Evolutionary conservation across 2,888 invertebrate genomes (phyloP).

Genomic region (Noctua janthina): DNA sequence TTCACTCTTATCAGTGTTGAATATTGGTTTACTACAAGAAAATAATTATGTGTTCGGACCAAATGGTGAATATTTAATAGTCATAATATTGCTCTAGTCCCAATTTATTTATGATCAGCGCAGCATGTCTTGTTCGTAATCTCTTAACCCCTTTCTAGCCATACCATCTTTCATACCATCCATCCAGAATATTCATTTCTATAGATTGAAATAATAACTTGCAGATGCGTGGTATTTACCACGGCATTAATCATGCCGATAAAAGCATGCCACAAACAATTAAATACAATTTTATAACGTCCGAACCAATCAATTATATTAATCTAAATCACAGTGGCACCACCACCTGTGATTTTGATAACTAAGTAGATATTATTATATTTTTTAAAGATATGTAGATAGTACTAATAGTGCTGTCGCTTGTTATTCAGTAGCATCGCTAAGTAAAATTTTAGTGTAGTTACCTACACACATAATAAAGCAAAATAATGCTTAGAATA

Average conservation of each 20-base stretch:
- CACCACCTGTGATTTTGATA: slow-evolving; percentile 13
- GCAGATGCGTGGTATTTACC: background rate
- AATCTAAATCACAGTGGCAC: slow-evolving; percentile 23
- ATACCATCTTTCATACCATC: background rate
- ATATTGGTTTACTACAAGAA: no score
- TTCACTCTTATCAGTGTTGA: no score
- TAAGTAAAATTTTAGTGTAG: background rate
- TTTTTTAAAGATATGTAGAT: slow-evolving; percentile 1
- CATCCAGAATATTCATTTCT: background rate
- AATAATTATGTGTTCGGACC: no score
- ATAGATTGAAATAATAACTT: background rate
- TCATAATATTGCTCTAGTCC: no score
- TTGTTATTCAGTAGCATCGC: background rate
- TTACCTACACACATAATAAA: background rate
- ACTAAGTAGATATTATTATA: background rate
- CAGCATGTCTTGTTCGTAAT: background rate
- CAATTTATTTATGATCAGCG: background rate
- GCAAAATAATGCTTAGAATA: no score
- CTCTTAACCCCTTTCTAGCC: background rate
- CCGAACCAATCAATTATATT: slow-evolving; percentile 14
- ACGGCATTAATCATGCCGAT: background rate
- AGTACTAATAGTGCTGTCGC: background rate
- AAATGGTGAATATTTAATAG: no score
- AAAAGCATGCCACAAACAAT: slow-evolving; percentile 15
- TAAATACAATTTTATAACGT: slow-evolving; percentile 27